Evolutionary conservation across 2,797 vertebrate genomes (phyloP), one percentile per base, ranked within the genome.

Genomic region (Gouania willdenowi): DNA sequence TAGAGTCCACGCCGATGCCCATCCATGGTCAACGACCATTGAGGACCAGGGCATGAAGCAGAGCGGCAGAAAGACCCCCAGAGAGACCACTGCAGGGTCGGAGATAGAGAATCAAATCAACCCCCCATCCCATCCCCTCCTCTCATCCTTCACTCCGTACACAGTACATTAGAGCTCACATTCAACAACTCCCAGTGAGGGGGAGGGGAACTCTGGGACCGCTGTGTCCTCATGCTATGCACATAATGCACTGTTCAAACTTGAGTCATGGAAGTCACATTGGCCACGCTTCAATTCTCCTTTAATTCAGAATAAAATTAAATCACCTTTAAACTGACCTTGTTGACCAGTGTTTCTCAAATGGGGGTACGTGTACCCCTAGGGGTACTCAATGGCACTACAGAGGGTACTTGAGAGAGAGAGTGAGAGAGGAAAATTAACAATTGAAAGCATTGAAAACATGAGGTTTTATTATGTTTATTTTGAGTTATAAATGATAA

Each of bases 11-110:
- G 55, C 47, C 41, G 11, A 39, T 19, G 48, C 61, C 66, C 53
- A 48, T 66, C 64, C 70, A 55, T 39, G 53, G 60, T 68, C 61
- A 69, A 66, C 46, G 34, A 58, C 42, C 48, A 61, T 39, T 67
- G 33, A 59, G 30, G 41, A 56, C 33, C 8, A 4, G 37, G 34
- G 52, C 20, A 13, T 29, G 46, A 54, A 51, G 40, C 50, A 26
- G 53, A 41, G 53, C 4, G 5, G 31, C 21, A 37, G 25, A n/a
- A 14, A 67, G 50, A 45, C 61, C 65, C 38, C 65, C 53, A 38
- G 42, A 49, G 62, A 70, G 19, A 60, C 38, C 14, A 71, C 60
- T 61, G 51, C 52, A 68, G 52, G 49, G 36, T 73, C 18, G 8
- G 38, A 53, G 62, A 67, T 56, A 65, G 42, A 72, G 55, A 67